Evolutionary conservation across 2,888 invertebrate genomes (phyloP).

Genomic region (Acleris sparsana): DNA sequence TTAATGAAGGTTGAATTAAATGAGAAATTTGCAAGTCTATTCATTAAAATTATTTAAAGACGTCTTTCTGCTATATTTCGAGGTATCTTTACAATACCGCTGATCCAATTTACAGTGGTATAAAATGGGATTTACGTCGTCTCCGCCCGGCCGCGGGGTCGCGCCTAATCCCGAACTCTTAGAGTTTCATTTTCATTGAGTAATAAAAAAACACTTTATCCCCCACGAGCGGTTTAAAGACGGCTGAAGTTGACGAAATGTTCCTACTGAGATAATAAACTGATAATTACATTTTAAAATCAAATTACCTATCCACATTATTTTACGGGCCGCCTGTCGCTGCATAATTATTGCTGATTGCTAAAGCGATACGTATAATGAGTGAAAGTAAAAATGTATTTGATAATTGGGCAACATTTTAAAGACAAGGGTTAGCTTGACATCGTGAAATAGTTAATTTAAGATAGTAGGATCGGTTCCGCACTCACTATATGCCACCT

Average conservation of each 20-base stretch:
- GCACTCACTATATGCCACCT: no score
- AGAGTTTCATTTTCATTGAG: conserved; percentile 35
- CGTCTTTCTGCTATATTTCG: conserved; percentile 3
- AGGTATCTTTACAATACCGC: background rate
- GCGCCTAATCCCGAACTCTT: conserved; percentile 30
- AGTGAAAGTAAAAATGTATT: no score
- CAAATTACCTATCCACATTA: conserved; percentile 11
- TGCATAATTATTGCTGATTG: background rate
- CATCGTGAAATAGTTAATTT: no score
- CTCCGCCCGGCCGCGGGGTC: conserved; percentile 24
- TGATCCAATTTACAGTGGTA: conserved; percentile 25
- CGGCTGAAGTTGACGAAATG: conserved; percentile 22
- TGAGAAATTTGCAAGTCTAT: background rate
- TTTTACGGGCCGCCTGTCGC: conserved; percentile 2
- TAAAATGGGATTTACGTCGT: conserved; percentile 28
- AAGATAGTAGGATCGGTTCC: no score
- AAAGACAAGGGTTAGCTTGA: no score
- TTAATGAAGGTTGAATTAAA: background rate
- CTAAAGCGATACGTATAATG: no score
- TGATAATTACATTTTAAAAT: conserved; percentile 25
- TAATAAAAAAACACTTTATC: conserved; percentile 33
- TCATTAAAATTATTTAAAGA: conserved; percentile 4
- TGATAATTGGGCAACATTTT: no score
- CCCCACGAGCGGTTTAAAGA: conserved; percentile 32
- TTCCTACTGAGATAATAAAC: conserved; percentile 20